Evolutionary conservation across 1,140 invertebrate genomes (phyloP), one percentile per base, ranked within the genome.

Genomic region (Dendrolimus kikuchii): DNA sequence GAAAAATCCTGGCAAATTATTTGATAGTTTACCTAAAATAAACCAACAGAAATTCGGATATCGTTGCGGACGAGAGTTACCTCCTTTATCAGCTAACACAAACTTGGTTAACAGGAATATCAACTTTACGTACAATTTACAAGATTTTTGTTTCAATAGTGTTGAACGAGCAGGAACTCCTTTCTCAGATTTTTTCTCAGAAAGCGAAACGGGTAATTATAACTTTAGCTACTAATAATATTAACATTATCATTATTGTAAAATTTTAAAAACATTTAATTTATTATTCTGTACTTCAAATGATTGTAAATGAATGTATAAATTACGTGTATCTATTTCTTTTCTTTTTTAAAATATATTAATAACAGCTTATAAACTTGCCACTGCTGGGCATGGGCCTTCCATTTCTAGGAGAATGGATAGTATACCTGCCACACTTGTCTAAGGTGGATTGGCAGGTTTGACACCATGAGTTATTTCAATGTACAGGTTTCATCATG

Each of bases 151-250:
- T 6, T 57, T 63, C 2, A 67, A 72, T 51, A 74, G 61, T 54
- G 62, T 70, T 49, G 74, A 85, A 8, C 65, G 81, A 39, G 55
- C 75, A 44, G 72, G 74, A 7, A 82, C 79, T 7, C 81, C 81
- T 5, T 79, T 79, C 66, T 85, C 81, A 4, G 81, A 85, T 51
- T 81, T 85, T 55, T 77, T 81, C 46, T 81, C 81, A 4, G 81
- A 82, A 53, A 85, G 81, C 62, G 81, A 82, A 59, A 79, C 77
- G 54, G 79, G 81, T 85, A 70, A 40, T 5, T 37, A 48, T n/a
- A 6, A 1, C 23, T 6, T 43, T 7, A 43, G 2, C 7, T 43
- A 2, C n/a, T 43, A 43, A 43, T 43, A 3, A 43, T 43, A 43
- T 43, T 2, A 7, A 43, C 23, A 23, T 23, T 23, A 23, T 23